phyloP scores from a whole-genome alignment of 2,888 invertebrate species.

The Halictus ligatus region DNA sequence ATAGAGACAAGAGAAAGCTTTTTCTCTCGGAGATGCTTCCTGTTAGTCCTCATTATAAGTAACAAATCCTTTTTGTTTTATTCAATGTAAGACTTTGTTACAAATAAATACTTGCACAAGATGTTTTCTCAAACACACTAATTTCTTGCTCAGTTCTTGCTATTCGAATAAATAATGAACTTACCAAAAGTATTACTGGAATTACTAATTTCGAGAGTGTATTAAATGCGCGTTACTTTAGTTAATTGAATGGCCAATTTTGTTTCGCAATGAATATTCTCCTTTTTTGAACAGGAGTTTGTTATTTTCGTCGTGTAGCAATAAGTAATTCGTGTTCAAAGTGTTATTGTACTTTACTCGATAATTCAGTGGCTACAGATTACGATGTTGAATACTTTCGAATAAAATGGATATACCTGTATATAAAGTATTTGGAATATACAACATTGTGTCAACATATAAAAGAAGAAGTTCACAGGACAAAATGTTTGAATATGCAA shows the following conservation, averaged over 20 bases:
- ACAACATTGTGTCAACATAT: background rate
- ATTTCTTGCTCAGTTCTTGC: background rate
- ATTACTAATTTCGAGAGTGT: background rate
- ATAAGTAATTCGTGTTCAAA: background rate
- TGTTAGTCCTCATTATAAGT: no score
- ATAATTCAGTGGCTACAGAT: background rate
- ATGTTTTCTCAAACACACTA: background rate
- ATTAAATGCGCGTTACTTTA: background rate
- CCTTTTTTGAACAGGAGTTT: background rate
- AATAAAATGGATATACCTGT: background rate
- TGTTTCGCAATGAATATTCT: background rate
- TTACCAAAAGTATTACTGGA: background rate
- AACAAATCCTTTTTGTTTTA: background rate
- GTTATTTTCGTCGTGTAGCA: background rate
- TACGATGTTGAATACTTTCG: background rate
- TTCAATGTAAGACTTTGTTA: background rate
- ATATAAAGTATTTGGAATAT: background rate
- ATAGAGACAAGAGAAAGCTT: background rate
- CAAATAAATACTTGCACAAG: background rate
- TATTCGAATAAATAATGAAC: background rate
- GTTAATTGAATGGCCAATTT: background rate
- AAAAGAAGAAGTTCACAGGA: slow-evolving; percentile 3
- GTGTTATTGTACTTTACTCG: background rate
- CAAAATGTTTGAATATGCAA: background rate
- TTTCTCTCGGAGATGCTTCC: background rate